Base-by-base conservation (phyloP, 2,888 invertebrate genomes). In the Meteorus colon region DNA sequence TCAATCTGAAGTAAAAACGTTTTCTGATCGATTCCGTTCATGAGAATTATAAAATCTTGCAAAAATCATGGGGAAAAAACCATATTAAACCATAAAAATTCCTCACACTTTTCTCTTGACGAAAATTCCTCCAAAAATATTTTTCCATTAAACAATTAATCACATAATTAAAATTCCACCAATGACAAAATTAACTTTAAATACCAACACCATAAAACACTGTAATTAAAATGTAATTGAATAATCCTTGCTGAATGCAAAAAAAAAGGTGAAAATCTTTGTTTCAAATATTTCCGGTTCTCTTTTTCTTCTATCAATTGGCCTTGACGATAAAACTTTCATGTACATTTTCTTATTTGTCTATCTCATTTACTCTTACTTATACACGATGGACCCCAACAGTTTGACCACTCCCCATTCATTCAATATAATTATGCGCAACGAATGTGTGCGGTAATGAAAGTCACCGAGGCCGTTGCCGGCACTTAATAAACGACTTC, bases 361-460 rank as follows among this genome's bases (percentile, higher is more conserved):
- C n/a, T 16, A 34, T 34, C 48, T 48, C n/a, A n/a, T 48, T 55
- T 55, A 48, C 48, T 19, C 55, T 4, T n/a, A 48, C 48, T 55
- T 10, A 55, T 55, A 55, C 55, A 55, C 55, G n/a, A 55, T 55
- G 55, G 55, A 55, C 55, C 29, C 29, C 62, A 62, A 62, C 62
- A 41, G 62, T 62, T 62, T 14, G 62, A 31, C 62, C 62, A 62
- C 62, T 62, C 62, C 62, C 62, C 62, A 12, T 62, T 62, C 62
- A 78, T 78, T 80, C 75, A 71, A 77, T 66, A 41, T 81, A 81
- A 83, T 83, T 83, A 80, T 80, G 79, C 78, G 78, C 80, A 81
- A 80, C 78, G 78, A 75, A 78, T 84, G 81, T 80, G 77, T 82
- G 75, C 76, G 72, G 77, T 78, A 80, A 80, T 82, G 77, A 77